phyloP scores from a whole-genome alignment of 2,797 vertebrate genomes.

The Meda fulgida region DNA sequence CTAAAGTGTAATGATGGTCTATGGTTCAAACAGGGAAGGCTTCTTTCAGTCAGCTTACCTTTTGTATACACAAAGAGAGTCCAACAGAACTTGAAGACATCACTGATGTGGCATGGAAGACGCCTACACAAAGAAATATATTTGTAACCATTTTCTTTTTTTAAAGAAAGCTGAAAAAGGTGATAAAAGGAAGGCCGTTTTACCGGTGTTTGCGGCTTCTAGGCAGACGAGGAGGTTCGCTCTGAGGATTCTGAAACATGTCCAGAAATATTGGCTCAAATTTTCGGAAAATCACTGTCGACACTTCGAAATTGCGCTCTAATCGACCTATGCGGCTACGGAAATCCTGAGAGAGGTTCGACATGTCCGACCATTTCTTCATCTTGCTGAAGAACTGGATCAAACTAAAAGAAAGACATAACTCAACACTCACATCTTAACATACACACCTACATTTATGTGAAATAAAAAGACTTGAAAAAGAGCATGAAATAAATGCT shows the following conservation, averaged over 20 bases:
- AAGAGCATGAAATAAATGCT: neutral
- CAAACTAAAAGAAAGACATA: conserved; percentile 65
- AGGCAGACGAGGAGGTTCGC: conserved; percentile 83
- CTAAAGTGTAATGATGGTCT: neutral
- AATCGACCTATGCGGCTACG: conserved; percentile 87
- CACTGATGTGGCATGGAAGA: conserved; percentile 86
- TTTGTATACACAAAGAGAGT: conserved; percentile 97
- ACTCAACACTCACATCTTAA: neutral
- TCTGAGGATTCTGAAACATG: conserved; percentile 91
- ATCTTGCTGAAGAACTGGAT: conserved; percentile 99
- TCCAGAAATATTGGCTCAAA: conserved; percentile 96
- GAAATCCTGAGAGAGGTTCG: conserved; percentile 89
- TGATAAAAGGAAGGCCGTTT: neutral
- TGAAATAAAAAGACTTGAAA: neutral
- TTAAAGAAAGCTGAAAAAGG: neutral
- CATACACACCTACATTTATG: neutral
- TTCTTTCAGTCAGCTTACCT: conserved; percentile 77
- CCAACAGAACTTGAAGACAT: conserved; percentile 99
- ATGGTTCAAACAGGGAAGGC: neutral
- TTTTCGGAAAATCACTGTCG: conserved; percentile 96
- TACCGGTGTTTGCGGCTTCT: conserved; percentile 95
- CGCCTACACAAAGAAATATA: conserved; percentile 72
- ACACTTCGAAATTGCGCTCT: conserved; percentile 97
- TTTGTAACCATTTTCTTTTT: neutral
- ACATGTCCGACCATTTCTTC: conserved; percentile 99